Evolutionary conservation across 2,888 invertebrate species (phyloP).

Genomic region (Opisthograptis luteolata): DNA sequence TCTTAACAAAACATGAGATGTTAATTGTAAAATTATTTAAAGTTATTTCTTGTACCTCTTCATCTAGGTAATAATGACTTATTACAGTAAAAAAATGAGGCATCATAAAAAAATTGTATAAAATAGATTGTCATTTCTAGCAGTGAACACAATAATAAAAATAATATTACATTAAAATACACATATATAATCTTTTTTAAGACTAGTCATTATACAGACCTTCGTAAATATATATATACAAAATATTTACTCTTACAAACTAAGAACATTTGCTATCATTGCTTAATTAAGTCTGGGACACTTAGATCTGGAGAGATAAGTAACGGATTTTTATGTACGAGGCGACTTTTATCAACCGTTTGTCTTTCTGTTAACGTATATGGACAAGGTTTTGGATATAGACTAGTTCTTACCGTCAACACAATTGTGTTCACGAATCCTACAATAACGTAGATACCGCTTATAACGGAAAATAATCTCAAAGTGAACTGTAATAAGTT

Average conservation of each 20-base stretch:
- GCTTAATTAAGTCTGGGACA: constrained; percentile 69
- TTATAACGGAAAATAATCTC: constrained; percentile 94
- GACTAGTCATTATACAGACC: constrained; percentile 7
- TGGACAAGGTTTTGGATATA: constrained; percentile 45
- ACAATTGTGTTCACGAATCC: constrained; percentile 79
- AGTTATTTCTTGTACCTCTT: no score
- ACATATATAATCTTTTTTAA: background rate
- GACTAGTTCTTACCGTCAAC: constrained; percentile 53
- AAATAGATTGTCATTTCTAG: no score
- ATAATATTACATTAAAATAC: background rate
- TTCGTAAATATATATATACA: constrained; percentile 28
- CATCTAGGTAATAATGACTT: no score
- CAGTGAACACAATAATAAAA: background rate
- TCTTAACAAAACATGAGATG: no score
- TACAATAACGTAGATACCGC: constrained; percentile 96
- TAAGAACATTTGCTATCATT: constrained; percentile 53
- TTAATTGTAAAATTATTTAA: no score
- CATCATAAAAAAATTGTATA: no score
- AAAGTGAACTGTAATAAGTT: constrained; percentile 91
- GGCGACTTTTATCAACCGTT: constrained; percentile 39
- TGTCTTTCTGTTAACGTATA: constrained; percentile 39
- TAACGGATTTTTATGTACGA: constrained; percentile 56
- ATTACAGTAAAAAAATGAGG: no score
- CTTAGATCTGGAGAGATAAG: constrained; percentile 62
- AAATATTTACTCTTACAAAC: constrained; percentile 13